Evolutionary conservation across 2,113 vertebrate species (phyloP), one percentile per base, ranked within the genome.

Genomic region (Salvelinus alpinus): DNA sequence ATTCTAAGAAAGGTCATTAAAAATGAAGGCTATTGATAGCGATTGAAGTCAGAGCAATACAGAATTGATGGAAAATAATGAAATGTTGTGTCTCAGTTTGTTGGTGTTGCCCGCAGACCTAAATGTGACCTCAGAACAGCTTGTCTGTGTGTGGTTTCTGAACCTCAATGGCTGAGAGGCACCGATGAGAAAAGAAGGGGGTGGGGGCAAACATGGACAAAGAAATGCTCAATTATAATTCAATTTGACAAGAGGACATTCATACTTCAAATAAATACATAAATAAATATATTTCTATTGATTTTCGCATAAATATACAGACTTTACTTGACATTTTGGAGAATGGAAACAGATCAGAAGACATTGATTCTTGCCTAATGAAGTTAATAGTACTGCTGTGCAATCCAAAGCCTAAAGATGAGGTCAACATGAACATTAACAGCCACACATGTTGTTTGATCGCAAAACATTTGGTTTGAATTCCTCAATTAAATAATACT

Each of bases 201-300:
- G 5, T 54, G 51, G 16, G 12, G 72, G 12, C 64, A 62, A 29
- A 71, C 69, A 47, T 73, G 75, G 70, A 47, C 24, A 14, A 70
- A 70, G 5, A 67, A 18, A 68, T 68, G 16, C 34, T 34, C 38
- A 13, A 48, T 71, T 13, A 72, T 70, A 71, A 72, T 82, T 81
- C 38, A 81, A 80, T 82, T 86, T 73, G 85, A 89, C 70, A 59
- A 68, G 66, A 68, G 70, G 70, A 72, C 85, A 84, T 84, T 75
- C 75, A 82, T 75, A 66, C 73, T 68, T 68, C 64, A 89, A 91
- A 90, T 91, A 91, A 91, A 92, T 90, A 89, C 64, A 82, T 88
- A 88, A 88, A 91, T 89, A 86, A 88, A 89, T 89, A 89, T 83
- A 89, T 87, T 80, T 88, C 62, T 70, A 78, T 79, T n/a, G 57